phyloP scores from a whole-genome alignment of 1,140 invertebrate species.

The Ptiloglossa arizonensis region DNA sequence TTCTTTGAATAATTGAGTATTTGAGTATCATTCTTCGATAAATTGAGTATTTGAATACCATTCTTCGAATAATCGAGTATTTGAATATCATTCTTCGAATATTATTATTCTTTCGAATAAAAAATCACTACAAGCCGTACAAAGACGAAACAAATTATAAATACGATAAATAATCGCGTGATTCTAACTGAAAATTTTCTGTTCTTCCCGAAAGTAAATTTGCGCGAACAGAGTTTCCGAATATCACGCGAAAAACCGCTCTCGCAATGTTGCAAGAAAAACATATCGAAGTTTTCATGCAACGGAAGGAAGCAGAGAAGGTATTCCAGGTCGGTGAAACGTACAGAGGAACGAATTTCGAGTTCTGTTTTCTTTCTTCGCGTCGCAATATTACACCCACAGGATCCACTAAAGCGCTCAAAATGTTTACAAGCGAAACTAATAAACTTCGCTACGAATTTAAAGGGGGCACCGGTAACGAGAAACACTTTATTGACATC shows the following conservation, averaged over 20 bases:
- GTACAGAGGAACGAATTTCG: background rate
- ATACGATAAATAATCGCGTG: too few relatives aligned
- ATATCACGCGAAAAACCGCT: background rate
- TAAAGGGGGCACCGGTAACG: background rate
- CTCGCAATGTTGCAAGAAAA: background rate
- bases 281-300: background rate
- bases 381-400: slow-evolving; percentile 10
- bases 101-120: too few relatives aligned
- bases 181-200: too few relatives aligned
- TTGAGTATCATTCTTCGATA: too few relatives aligned
- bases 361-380: background rate
- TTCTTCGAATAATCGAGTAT: too few relatives aligned
- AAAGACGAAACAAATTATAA: too few relatives aligned
- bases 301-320: background rate
- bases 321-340: background rate
- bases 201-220: background rate
- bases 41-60: too few relatives aligned
- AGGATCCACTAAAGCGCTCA: background rate
- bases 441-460: slow-evolving; percentile 10
- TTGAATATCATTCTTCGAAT: too few relatives aligned
- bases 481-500: slow-evolving; percentile 8
- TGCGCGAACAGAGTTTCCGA: background rate
- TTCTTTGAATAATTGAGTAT: too few relatives aligned
- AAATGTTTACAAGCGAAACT: slow-evolving; percentile 1
- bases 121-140: too few relatives aligned